A percentile compares a stretch with the other conserved stretches of the same genome.
Conservation (phyloP, 2,888 invertebrate genomes). For the Elaeidobius kamerunicus region DNA sequence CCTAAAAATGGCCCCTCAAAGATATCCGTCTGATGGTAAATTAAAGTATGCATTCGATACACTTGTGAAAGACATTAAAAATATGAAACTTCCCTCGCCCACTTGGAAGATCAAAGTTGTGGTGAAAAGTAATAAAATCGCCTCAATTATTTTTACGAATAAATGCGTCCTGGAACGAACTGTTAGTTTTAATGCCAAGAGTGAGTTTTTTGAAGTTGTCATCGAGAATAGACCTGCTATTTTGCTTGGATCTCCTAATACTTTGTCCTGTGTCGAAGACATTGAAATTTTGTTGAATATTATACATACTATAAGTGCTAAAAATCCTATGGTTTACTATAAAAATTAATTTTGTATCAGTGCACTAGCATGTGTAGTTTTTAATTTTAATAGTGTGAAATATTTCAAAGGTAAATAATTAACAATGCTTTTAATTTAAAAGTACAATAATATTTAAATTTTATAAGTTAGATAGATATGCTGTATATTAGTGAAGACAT, state of each 20-base stretch:
- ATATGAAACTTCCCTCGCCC: constrained; percentile 38
- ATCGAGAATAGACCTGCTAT: constrained; percentile 37
- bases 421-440: no score
- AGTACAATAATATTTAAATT: no score
- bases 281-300: constrained; percentile 40
- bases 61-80: constrained; percentile 39
- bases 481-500: no score
- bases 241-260: constrained; percentile 36
- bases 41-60: constrained; percentile 38
- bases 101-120: constrained; percentile 42
- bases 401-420: no score
- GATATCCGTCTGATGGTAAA: constrained; percentile 28
- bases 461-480: no score
- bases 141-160: constrained; percentile 39
- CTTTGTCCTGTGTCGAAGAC: constrained; percentile 34
- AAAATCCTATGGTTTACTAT: constrained; percentile 37
- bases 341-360: no score
- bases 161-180: constrained; percentile 36
- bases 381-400: no score
- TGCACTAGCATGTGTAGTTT: no score
- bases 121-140: constrained; percentile 38
- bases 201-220: constrained; percentile 34
- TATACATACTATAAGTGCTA: constrained; percentile 35
- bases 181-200: constrained; percentile 37
- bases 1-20: constrained; percentile 28